Evolutionary conservation across 2,797 vertebrate species (phyloP).

Genomic region (Coreius guichenoti): DNA sequence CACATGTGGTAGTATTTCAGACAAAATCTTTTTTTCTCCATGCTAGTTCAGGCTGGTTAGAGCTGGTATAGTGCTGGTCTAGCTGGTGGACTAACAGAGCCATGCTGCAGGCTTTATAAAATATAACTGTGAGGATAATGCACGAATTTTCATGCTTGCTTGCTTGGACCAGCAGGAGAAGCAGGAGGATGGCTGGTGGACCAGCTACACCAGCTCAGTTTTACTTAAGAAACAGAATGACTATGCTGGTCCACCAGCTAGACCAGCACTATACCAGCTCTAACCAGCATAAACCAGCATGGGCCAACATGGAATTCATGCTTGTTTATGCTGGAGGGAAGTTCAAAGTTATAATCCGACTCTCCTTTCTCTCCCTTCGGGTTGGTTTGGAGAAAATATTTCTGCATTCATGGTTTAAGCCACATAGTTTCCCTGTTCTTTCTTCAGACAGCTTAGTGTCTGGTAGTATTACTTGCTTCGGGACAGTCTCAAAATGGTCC

Average conservation of each 20-base stretch:
- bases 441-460: slow-evolving; percentile 11
- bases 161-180: background rate
- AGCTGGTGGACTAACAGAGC: too few species aligned
- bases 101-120: background rate
- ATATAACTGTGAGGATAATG: too few species aligned
- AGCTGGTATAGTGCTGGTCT: too few species aligned
- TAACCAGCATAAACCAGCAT: background rate
- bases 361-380: background rate
- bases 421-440: background rate
- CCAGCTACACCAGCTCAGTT: background rate
- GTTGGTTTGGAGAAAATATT: background rate
- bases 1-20: background rate
- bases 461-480: background rate
- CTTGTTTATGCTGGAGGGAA: background rate
- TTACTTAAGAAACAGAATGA: background rate
- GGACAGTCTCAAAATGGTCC: background rate
- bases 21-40: background rate
- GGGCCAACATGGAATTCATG: background rate
- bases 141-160: too few species aligned
- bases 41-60: background rate
- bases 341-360: background rate
- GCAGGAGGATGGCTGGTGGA: background rate
- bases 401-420: slow-evolving; percentile 2
- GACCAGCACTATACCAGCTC: background rate
- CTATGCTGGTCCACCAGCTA: background rate